A percentile compares a stretch with the other conserved stretches of the same genome.
Conservation (phyloP, 2,797 vertebrate species). For the Ceryle rudis region DNA sequence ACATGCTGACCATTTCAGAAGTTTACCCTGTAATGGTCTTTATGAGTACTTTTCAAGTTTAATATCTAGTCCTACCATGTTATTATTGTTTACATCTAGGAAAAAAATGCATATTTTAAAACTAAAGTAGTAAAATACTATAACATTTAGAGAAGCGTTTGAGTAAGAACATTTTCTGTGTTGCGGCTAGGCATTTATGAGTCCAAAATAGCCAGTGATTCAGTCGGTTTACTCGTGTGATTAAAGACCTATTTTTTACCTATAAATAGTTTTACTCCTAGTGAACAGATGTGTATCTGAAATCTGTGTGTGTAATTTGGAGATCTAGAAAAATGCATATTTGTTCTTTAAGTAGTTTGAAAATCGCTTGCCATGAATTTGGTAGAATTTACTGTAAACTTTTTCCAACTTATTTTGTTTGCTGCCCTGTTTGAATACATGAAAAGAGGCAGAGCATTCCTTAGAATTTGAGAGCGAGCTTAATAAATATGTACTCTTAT, state of each 20-base stretch:
- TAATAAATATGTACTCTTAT: neutral
- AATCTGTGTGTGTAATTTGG: neutral
- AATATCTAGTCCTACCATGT: neutral
- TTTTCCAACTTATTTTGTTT: neutral
- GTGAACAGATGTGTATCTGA: neutral
- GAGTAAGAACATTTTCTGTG: neutral
- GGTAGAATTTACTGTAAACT: neutral
- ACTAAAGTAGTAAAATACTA: neutral
- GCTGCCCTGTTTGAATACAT: neutral
- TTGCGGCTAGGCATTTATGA: neutral
- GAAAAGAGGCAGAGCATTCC: neutral
- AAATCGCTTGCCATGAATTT: neutral
- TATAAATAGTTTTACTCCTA: neutral
- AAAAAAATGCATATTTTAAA: fast-evolving
- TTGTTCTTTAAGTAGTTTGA: neutral
- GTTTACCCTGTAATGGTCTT: neutral
- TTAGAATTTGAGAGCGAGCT: neutral
- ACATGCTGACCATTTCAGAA: neutral
- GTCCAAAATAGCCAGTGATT: neutral
- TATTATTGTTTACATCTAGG: neutral
- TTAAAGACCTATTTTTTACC: neutral
- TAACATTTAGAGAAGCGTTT: neutral
- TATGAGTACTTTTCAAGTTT: neutral
- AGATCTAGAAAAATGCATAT: neutral
- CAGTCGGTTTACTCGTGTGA: neutral